Evolutionary conservation across 2,888 invertebrate species (phyloP).

Genomic region (Lymantria monacha): DNA sequence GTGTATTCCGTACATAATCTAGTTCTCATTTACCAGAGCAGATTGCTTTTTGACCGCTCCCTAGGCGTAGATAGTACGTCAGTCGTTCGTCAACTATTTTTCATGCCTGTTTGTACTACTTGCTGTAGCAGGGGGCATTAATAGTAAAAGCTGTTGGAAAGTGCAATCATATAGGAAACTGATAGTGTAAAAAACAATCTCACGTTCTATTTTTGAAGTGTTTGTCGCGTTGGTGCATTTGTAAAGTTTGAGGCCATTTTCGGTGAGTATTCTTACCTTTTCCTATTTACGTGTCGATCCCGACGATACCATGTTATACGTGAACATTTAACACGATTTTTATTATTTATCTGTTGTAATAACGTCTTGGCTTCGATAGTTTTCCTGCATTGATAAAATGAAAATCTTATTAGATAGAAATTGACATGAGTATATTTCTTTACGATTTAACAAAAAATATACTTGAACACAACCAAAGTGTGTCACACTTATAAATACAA

Average conservation of each 20-base stretch:
- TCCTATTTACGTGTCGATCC: slow-evolving; percentile 62
- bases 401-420: neutral
- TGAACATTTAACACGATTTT: slow-evolving; percentile 35
- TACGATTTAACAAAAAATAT: neutral
- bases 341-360: slow-evolving; percentile 31
- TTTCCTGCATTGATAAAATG: neutral
- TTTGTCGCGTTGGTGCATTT: slow-evolving; percentile 58
- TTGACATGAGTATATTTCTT: neutral
- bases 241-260: slow-evolving; percentile 76
- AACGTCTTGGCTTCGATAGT: slow-evolving; percentile 6
- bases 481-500: neutral
- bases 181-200: slow-evolving; percentile 71
- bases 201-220: slow-evolving; percentile 68
- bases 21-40: slow-evolving; percentile 46
- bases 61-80: slow-evolving; percentile 72
- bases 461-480: neutral
- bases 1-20: slow-evolving; percentile 42
- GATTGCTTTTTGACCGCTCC: slow-evolving; percentile 77
- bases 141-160: slow-evolving; percentile 82
- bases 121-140: slow-evolving; percentile 66
- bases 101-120: slow-evolving; percentile 79
- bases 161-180: slow-evolving; percentile 72
- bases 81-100: slow-evolving; percentile 75
- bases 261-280: slow-evolving; percentile 60
- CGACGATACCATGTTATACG: slow-evolving; percentile 43